Percentiles rank a stretch among this genome's conserved stretches.
Evolutionary conservation across 2,888 invertebrate species (phyloP).

Genomic region (Melieria crassipennis): DNA sequence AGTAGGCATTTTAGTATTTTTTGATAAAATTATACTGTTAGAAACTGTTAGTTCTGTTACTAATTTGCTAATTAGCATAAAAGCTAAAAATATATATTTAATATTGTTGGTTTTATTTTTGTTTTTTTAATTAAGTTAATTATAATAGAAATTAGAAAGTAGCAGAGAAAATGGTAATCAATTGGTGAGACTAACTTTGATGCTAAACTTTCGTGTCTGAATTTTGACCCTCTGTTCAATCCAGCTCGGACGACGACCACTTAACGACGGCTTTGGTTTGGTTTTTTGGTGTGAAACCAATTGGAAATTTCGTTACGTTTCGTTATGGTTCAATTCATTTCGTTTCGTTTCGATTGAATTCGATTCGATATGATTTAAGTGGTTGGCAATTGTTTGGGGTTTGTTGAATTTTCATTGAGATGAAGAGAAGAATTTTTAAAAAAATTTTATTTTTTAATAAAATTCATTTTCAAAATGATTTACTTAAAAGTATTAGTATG

Average conservation of each 20-base stretch:
- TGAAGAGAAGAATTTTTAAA: slow-evolving; percentile 38
- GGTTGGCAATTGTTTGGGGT: too few relatives aligned
- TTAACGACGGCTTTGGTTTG: slow-evolving; percentile 32
- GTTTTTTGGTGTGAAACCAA: background rate
- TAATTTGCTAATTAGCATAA: too few relatives aligned
- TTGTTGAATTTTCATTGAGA: slow-evolving; percentile 13
- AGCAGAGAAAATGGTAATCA: slow-evolving; percentile 27
- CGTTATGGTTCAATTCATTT: too few relatives aligned
- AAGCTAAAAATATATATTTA: too few relatives aligned
- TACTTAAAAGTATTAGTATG: too few relatives aligned
- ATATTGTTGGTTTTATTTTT: background rate
- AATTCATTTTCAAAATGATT: too few relatives aligned
- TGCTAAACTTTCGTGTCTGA: slow-evolving; percentile 67
- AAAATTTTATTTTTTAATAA: background rate
- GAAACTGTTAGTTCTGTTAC: too few relatives aligned
- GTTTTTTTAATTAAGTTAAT: slow-evolving; percentile 14
- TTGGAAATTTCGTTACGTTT: background rate
- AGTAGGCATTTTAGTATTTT: too few relatives aligned
- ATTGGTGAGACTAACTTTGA: slow-evolving; percentile 65
- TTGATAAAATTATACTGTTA: too few relatives aligned
- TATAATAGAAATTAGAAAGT: slow-evolving; percentile 25
- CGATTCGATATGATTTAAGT: too few relatives aligned
- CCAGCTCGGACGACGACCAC: slow-evolving; percentile 67
- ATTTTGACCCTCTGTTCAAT: slow-evolving; percentile 67
- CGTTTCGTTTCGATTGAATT: too few relatives aligned